Evolutionary conservation across 1,140 invertebrate species (phyloP).

Genomic region (Brachionus asplanchnoidis): DNA sequence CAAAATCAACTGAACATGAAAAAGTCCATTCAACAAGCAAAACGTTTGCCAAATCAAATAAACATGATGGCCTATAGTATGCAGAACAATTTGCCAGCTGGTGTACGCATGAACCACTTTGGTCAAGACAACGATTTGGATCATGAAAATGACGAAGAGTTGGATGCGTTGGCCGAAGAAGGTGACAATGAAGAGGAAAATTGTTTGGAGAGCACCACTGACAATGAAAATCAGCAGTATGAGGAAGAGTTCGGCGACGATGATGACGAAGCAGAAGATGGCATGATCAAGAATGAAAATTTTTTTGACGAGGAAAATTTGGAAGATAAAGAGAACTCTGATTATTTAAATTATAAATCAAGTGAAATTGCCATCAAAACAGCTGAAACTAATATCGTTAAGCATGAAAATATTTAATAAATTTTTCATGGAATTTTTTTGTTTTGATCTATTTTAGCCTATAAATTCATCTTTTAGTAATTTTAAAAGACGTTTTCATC

Average conservation of each 20-base stretch:
- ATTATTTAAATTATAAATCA: too few species aligned
- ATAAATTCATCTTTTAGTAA: too few species aligned
- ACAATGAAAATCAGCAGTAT: background rate
- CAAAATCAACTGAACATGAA: background rate
- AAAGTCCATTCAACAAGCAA: background rate
- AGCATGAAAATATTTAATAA: too few species aligned
- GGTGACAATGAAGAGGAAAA: background rate
- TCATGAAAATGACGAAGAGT: slow-evolving; percentile 11
- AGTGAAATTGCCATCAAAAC: too few species aligned
- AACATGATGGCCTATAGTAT: slow-evolving; percentile 13
- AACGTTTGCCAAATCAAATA: slow-evolving; percentile 8
- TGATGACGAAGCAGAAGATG: background rate
- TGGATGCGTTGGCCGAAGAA: background rate
- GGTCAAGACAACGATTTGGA: slow-evolving; percentile 5
- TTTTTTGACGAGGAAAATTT: background rate
- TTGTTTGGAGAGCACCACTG: background rate
- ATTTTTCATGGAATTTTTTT: too few species aligned
- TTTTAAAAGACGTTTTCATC: too few species aligned
- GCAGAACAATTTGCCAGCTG: slow-evolving; percentile 16
- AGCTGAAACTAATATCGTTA: too few species aligned
- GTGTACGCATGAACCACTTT: slow-evolving; percentile 15
- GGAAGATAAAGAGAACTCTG: background rate
- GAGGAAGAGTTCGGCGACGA: background rate
- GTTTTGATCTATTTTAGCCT: too few species aligned
- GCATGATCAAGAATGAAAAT: background rate